phyloP scores from a whole-genome alignment of 2,888 invertebrate genomes.

The Cinara cedri region DNA sequence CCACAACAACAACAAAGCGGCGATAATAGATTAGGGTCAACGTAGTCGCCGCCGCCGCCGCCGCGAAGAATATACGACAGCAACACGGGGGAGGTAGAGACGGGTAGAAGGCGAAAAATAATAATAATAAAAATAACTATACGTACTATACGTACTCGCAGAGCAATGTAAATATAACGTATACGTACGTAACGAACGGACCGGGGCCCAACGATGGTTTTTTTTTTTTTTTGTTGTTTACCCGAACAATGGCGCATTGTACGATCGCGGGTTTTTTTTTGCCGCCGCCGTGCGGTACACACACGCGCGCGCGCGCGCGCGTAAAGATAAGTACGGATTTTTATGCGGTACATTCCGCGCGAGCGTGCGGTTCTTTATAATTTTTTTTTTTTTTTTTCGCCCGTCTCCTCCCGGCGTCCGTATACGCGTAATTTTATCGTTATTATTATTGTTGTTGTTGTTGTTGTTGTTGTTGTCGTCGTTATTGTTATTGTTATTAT shows the following conservation, averaged over 20 bases:
- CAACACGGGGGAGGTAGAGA: neutral
- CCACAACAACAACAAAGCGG: slow-evolving; percentile 49
- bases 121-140: slow-evolving; percentile 18
- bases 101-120: neutral
- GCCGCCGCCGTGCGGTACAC: no score
- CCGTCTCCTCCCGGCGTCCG: no score
- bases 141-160: slow-evolving; percentile 25
- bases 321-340: slow-evolving; percentile 29
- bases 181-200: slow-evolving; percentile 12
- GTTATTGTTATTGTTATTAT: no score
- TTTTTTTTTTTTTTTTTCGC: neutral
- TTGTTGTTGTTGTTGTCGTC: no score
- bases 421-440: no score
- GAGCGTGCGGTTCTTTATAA: slow-evolving; percentile 32
- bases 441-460: no score
- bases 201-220: neutral
- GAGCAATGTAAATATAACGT: neutral
- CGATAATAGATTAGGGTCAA: slow-evolving; percentile 56
- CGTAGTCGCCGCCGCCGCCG: neutral
- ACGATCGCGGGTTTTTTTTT: neutral
- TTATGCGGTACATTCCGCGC: slow-evolving; percentile 36
- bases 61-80: no score
- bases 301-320: neutral
- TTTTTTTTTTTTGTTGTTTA: no score
- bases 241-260: slow-evolving; percentile 55